Percentiles rank a stretch among this genome's conserved stretches.
These are phyloP conservation scores for Adineta ricciae DNA, from an alignment of 2,888 invertebrate species.

Conservation along the genomic window DNA sequence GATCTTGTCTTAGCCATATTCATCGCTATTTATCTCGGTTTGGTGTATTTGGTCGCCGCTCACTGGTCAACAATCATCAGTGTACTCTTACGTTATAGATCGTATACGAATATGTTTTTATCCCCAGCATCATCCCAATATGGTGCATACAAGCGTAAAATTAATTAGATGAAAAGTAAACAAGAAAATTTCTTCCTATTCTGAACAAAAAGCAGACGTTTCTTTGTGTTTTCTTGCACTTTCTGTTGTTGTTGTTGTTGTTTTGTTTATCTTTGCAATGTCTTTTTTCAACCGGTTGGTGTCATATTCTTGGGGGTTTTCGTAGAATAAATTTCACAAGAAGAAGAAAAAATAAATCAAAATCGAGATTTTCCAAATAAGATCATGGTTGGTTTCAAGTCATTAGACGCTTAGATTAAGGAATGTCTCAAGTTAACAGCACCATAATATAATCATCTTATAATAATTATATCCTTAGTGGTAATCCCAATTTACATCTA, in stretches of 20 bases:
- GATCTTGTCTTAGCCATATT: constrained; percentile 80
- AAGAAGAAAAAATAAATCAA: too few relatives aligned
- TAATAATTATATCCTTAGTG: too few relatives aligned
- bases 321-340: constrained; percentile 9
- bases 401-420: too few relatives aligned
- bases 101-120: not conserved
- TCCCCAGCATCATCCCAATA: not conserved
- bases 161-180: not conserved
- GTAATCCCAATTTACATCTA: too few relatives aligned
- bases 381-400: too few relatives aligned
- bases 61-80: not conserved
- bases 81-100: not conserved
- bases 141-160: not conserved
- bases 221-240: not conserved
- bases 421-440: too few relatives aligned
- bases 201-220: not conserved
- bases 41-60: constrained; percentile 64
- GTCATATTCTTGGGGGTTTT: not conserved
- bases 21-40: constrained; percentile 69
- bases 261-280: constrained; percentile 6
- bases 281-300: constrained; percentile 4
- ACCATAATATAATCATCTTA: too few relatives aligned
- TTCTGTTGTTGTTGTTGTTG: not conserved
- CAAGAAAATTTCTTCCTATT: not conserved
- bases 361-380: too few relatives aligned